These are phyloP conservation scores for Dicyrtoma fusca DNA, from an alignment of 2,888 invertebrate genomes.

Conservation along the genomic window DNA sequence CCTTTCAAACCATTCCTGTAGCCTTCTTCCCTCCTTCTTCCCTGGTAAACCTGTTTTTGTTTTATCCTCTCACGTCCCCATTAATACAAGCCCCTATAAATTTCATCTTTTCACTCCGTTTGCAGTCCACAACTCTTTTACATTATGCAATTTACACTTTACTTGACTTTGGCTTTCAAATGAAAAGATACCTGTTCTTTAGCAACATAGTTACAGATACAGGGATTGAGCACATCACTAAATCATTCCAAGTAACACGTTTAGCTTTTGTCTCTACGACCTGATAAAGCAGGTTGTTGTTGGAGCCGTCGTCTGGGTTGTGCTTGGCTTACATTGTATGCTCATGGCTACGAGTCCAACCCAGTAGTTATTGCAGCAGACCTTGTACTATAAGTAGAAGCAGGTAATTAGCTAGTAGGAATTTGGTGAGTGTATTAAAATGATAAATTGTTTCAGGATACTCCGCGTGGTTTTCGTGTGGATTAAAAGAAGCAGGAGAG, in stretches of 20 bases:
- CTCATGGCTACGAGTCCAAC: too few relatives aligned
- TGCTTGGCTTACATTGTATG: neutral
- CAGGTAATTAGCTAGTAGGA: neutral
- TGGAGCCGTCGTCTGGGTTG: too few relatives aligned
- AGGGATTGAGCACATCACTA: too few relatives aligned
- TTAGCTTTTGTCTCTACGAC: too few relatives aligned
- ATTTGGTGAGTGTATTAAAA: slow-evolving; percentile 1
- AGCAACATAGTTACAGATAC: too few relatives aligned
- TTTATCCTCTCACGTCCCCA: slow-evolving; percentile 21
- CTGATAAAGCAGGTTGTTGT: too few relatives aligned
- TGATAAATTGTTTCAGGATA: slow-evolving; percentile 13
- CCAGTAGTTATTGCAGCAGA: neutral
- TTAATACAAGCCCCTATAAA: slow-evolving; percentile 13
- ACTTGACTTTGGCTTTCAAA: neutral
- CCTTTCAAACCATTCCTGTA: neutral
- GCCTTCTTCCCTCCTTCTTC: neutral
- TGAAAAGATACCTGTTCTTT: too few relatives aligned
- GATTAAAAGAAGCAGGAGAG: too few relatives aligned
- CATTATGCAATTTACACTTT: neutral
- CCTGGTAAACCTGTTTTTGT: slow-evolving; percentile 11
- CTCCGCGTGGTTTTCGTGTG: too few relatives aligned
- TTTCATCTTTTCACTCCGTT: neutral
- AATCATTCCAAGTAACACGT: too few relatives aligned
- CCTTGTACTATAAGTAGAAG: neutral
- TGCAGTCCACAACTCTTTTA: neutral